phyloP scores from a whole-genome alignment of 2,113 vertebrate genomes.

The Embiotoca jacksoni region DNA sequence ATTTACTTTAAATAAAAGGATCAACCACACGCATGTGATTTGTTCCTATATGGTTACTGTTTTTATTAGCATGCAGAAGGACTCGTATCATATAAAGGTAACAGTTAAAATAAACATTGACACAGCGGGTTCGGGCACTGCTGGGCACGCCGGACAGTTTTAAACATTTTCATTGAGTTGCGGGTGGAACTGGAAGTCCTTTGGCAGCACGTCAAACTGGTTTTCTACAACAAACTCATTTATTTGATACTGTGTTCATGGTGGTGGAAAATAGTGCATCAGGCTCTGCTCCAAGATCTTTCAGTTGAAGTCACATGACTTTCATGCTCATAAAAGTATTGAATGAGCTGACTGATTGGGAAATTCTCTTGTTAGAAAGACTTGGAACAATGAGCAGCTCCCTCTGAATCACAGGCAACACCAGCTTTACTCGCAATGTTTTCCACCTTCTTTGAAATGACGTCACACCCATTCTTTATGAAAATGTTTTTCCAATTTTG shows the following conservation, averaged over 20 bases:
- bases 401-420: constrained; percentile 9
- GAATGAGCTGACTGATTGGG: constrained; percentile 20
- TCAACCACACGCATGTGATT: constrained; percentile 6
- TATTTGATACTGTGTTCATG: constrained; percentile 28
- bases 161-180: constrained; percentile 19
- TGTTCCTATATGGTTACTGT: constrained; percentile 18
- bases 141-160: constrained; percentile 2
- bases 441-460: constrained; percentile 33
- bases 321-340: constrained; percentile 23
- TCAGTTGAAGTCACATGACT: constrained; percentile 12
- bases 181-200: constrained; percentile 18
- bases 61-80: constrained; percentile 36
- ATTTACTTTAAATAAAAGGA: constrained; percentile 23
- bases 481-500: constrained; percentile 30
- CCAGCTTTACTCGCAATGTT: constrained; percentile 13
- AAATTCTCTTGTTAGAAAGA: constrained; percentile 17
- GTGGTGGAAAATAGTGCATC: constrained; percentile 36
- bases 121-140: background rate
- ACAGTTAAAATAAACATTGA: constrained; percentile 17
- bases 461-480: constrained; percentile 25
- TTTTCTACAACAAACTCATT: constrained; percentile 41
- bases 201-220: constrained; percentile 22
- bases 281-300: constrained; percentile 9
- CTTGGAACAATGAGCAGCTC: constrained; percentile 13
- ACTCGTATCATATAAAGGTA: constrained; percentile 5